phyloP scores from a whole-genome alignment of 92 coral and sea anemone genomes.

The Paramuricea clavata region DNA sequence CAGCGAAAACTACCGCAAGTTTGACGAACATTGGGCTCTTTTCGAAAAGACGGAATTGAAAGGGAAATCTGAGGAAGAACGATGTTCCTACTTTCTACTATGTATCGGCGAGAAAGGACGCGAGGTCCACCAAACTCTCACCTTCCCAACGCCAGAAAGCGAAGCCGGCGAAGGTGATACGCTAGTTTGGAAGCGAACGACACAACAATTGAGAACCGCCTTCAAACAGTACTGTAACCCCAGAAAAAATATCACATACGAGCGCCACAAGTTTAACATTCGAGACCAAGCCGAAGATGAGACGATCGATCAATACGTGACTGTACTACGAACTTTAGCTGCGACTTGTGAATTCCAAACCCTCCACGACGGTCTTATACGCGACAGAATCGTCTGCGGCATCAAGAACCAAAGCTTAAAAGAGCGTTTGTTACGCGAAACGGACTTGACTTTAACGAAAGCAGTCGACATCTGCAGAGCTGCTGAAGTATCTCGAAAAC shows the following conservation, averaged over 20 bases:
- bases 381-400: slow-evolving; percentile 63
- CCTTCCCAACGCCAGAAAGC: slow-evolving; percentile 36
- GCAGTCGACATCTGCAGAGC: slow-evolving; percentile 61
- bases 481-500: slow-evolving; percentile 53
- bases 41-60: slow-evolving; percentile 38
- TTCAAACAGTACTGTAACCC: slow-evolving; percentile 55
- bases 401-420: slow-evolving; percentile 42
- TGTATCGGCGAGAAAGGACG: slow-evolving; percentile 50
- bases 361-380: slow-evolving; percentile 55
- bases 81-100: slow-evolving; percentile 50
- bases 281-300: slow-evolving; percentile 56
- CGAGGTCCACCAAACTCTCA: slow-evolving; percentile 52
- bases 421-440: slow-evolving; percentile 35
- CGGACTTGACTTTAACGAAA: slow-evolving; percentile 37
- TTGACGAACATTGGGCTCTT: slow-evolving; percentile 19
- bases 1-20: slow-evolving; percentile 45
- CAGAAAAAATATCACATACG: slow-evolving; percentile 56
- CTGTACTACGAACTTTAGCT: slow-evolving; percentile 57
- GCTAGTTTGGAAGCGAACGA: slow-evolving; percentile 21
- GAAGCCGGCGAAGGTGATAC: background rate
- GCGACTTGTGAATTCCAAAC: slow-evolving; percentile 58
- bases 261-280: slow-evolving; percentile 58
- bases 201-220: slow-evolving; percentile 10
- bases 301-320: slow-evolving; percentile 62
- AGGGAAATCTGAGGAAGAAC: slow-evolving; percentile 40